Conservation (phyloP, 2,888 invertebrate species). For the Andrena chrysosceles region DNA sequence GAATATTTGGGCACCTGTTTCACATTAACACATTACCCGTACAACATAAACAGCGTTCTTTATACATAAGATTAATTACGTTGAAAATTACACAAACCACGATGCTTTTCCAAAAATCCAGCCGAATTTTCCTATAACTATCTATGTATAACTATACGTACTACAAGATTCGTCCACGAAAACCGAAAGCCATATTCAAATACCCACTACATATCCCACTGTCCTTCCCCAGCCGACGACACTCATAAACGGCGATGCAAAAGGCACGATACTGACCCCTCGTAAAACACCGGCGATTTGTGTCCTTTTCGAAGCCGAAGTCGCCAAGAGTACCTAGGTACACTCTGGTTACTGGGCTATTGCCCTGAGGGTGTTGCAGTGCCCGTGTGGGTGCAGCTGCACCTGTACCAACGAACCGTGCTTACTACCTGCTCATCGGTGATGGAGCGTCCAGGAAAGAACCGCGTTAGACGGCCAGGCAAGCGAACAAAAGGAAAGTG, state of each 20-base stretch:
- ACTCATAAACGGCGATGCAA: background rate
- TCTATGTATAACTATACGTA: no score
- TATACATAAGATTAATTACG: no score
- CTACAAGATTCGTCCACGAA: no score
- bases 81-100: no score
- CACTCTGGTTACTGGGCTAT: constrained; percentile 18
- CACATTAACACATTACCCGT: no score
- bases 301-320: background rate
- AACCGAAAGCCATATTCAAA: no score
- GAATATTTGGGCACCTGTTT: no score
- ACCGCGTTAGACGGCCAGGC: constrained; percentile 30
- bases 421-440: constrained; percentile 55
- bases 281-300: constrained; percentile 36
- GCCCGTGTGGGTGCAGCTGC: constrained; percentile 50
- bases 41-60: no score
- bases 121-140: no score
- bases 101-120: no score
- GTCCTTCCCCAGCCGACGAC: background rate
- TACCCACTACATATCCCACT: background rate
- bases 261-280: constrained; percentile 1
- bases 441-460: constrained; percentile 43
- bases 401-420: constrained; percentile 46
- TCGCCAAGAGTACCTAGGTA: background rate
- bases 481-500: constrained; percentile 67
- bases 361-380: constrained; percentile 1